Base-by-base conservation (phyloP, 1,140 invertebrate species). In the Oscheius sp. region DNA sequence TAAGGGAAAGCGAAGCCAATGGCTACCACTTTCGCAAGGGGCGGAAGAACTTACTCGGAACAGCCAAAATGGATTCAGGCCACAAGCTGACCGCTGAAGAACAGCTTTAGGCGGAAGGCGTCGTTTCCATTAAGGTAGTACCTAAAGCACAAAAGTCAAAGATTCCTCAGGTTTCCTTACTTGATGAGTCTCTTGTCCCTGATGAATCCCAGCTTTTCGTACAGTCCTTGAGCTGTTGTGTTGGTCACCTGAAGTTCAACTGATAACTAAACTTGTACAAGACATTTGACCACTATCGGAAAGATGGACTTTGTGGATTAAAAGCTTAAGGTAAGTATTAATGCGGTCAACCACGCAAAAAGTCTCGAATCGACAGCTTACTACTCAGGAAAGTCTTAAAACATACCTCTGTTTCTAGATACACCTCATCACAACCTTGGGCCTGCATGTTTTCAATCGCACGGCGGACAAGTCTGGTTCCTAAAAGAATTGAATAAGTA, bases 71-170 rank as follows among this genome's bases (percentile, higher is more conserved):
- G n/a, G n/a, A n/a, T n/a, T n/a, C n/a, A 45, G 42, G 18, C 23
- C 42, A 45, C 23, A 15, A 23, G 23, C 23, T 15, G 42, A 31
- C 45, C 36, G 46, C 45, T 64, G 69, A 71, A 71, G 61, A 64
- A 61, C 18, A 71, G 61, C 29, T 71, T 71, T 1, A 71, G 61
- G 52, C 69, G 69, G 69, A 64, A 71, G n/a, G 69, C 69, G 42
- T 71, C 69, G 32, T 58, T 58, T 4, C 69, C 69, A 45, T 71
- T 71, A 3, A 71, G 59, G 26, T 71, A 71, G 35, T 71, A 71
- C 29, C 69, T 71, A 34, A 55, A 55, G 61, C 15, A 59, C 13
- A 20, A 36, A 26, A 13, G 7, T 34, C 1, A 63, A 36, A 36
- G 13, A n/a, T 63, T 63, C 15, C 18, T n/a, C 31, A 63, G 31